Conservation (phyloP, 2,888 invertebrate species). For the Diloba caeruleocephala region DNA sequence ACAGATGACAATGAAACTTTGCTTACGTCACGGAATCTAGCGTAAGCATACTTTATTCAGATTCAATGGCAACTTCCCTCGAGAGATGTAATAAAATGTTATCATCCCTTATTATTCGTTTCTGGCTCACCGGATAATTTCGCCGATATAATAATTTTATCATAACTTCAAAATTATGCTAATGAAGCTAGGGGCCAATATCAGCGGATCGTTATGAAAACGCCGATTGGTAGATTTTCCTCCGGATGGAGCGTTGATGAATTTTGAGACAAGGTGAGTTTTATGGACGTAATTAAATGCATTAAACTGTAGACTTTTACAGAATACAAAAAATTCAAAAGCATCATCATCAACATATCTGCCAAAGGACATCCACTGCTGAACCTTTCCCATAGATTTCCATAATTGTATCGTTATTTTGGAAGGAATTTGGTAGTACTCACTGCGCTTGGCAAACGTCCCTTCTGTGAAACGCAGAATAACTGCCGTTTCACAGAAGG, state of each 20-base stretch:
- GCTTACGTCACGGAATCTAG: constrained; percentile 37
- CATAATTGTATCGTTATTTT: too few relatives aligned
- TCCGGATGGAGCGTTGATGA: constrained; percentile 30
- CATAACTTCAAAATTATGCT: constrained; percentile 53
- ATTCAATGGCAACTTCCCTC: constrained; percentile 34
- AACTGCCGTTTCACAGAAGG: too few relatives aligned
- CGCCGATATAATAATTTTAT: constrained; percentile 45
- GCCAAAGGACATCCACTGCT: too few relatives aligned
- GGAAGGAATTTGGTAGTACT: too few relatives aligned
- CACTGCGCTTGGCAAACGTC: too few relatives aligned
- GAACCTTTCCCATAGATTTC: too few relatives aligned
- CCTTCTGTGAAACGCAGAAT: too few relatives aligned
- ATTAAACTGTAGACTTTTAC: not conserved
- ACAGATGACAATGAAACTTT: constrained; percentile 42
- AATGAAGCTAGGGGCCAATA: constrained; percentile 38
- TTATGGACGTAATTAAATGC: constrained; percentile 20
- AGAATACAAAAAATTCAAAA: too few relatives aligned
- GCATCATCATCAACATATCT: too few relatives aligned
- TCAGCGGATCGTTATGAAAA: constrained; percentile 39
- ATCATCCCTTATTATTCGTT: constrained; percentile 49
- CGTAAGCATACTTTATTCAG: constrained; percentile 31
- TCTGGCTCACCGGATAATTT: constrained; percentile 38
- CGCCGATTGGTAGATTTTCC: constrained; percentile 39
- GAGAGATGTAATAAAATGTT: constrained; percentile 45
- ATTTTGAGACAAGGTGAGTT: constrained; percentile 21